Evolutionary conservation across 2,888 invertebrate species (phyloP).

Genomic region (Melieria omissa): DNA sequence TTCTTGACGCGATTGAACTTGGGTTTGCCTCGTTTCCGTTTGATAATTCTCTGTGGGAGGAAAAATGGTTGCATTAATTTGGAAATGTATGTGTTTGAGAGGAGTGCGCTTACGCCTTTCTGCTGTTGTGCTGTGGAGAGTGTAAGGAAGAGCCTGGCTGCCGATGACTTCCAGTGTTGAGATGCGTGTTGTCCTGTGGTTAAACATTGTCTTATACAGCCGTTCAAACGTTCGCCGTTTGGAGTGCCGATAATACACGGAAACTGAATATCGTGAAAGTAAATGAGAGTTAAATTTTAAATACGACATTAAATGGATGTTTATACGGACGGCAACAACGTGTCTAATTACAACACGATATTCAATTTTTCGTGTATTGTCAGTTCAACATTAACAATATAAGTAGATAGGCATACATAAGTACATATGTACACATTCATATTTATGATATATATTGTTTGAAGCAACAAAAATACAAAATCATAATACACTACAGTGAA

Average conservation of each 20-base stretch:
- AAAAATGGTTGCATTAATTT: slow-evolving; percentile 7
- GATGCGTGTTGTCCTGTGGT: slow-evolving; percentile 66
- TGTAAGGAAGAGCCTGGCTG: slow-evolving; percentile 71
- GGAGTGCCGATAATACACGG: slow-evolving; percentile 68
- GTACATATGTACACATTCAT: background rate
- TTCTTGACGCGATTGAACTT: slow-evolving; percentile 89
- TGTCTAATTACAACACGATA: slow-evolving; percentile 57
- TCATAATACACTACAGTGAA: too few relatives aligned
- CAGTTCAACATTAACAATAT: slow-evolving; percentile 40
- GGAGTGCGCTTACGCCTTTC: slow-evolving; percentile 71
- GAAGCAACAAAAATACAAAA: too few relatives aligned
- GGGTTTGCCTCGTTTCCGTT: slow-evolving; percentile 69
- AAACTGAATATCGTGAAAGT: slow-evolving; percentile 66
- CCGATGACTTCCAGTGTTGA: slow-evolving; percentile 69
- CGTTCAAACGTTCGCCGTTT: slow-evolving; percentile 67
- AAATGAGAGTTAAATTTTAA: slow-evolving; percentile 9
- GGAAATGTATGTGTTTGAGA: background rate
- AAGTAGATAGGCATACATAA: slow-evolving; percentile 8
- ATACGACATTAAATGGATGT: slow-evolving; percentile 3
- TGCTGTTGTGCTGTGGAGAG: slow-evolving; percentile 68
- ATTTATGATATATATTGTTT: background rate
- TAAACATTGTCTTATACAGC: slow-evolving; percentile 69
- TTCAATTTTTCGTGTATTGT: slow-evolving; percentile 66
- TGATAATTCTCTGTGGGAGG: slow-evolving; percentile 57
- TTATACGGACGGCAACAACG: slow-evolving; percentile 32